phyloP scores from a whole-genome alignment of 2,888 invertebrate species.

The Cerastis rubricosa region DNA sequence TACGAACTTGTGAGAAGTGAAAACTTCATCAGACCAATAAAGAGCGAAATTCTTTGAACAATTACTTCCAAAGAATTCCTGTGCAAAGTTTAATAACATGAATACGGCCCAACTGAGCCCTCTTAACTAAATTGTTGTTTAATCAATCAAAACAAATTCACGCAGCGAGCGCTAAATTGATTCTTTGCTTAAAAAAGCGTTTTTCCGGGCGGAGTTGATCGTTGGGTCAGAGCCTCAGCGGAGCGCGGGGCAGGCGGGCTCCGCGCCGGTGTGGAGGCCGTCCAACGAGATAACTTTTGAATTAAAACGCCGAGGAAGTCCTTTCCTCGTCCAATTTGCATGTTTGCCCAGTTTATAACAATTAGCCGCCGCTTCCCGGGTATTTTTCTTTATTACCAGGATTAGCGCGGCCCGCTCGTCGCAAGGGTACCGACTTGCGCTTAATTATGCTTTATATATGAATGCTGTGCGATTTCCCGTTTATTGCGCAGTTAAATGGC shows the following conservation, averaged over 20 bases:
- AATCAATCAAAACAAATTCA: slow-evolving; percentile 65
- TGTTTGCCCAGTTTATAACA: slow-evolving; percentile 88
- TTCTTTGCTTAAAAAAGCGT: slow-evolving; percentile 51
- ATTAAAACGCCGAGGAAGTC: slow-evolving; percentile 83
- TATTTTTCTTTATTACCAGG: slow-evolving; percentile 89
- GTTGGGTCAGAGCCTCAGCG: slow-evolving; percentile 18
- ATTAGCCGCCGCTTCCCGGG: slow-evolving; percentile 84
- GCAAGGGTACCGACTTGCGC: slow-evolving; percentile 72
- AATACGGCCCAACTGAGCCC: slow-evolving; percentile 27
- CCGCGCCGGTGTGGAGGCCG: slow-evolving; percentile 52
- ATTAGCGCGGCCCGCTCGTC: slow-evolving; percentile 75
- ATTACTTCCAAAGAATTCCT: slow-evolving; percentile 27
- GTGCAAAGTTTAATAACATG: slow-evolving; percentile 43
- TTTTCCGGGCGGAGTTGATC: slow-evolving; percentile 26
- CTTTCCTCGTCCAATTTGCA: slow-evolving; percentile 85
- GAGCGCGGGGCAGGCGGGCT: not conserved
- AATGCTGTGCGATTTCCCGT: slow-evolving; percentile 74
- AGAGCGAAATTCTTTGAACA: slow-evolving; percentile 18
- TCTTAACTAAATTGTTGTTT: slow-evolving; percentile 64
- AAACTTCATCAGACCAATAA: slow-evolving; percentile 28
- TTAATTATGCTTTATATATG: slow-evolving; percentile 83
- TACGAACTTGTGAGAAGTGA: slow-evolving; percentile 15
- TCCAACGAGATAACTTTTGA: slow-evolving; percentile 77
- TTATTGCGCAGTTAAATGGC: slow-evolving; percentile 68
- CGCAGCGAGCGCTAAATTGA: slow-evolving; percentile 57